phyloP scores from a whole-genome alignment of 2,888 invertebrate genomes.

The Agriotes lineatus region DNA sequence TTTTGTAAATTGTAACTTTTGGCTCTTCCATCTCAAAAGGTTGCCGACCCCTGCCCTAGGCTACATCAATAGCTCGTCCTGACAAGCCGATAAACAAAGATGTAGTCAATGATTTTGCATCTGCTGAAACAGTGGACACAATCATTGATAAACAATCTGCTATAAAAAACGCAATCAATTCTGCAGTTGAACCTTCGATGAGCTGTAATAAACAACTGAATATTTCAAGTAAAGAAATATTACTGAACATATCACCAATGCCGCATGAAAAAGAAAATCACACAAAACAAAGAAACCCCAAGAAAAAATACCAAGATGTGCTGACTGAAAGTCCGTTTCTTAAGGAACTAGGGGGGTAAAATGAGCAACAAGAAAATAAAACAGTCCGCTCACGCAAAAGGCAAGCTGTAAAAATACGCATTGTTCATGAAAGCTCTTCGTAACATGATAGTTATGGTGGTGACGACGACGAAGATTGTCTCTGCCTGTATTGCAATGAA shows the following conservation, averaged over 20 bases:
- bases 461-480: conserved; percentile 29
- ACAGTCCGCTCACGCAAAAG: too few relatives aligned
- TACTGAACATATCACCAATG: not conserved
- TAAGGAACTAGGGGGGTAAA: too few relatives aligned
- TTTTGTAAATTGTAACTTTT: too few relatives aligned
- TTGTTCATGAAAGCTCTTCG: not conserved
- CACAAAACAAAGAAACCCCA: too few relatives aligned
- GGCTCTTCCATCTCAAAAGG: too few relatives aligned
- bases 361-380: too few relatives aligned
- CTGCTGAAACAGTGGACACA: not conserved
- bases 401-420: not conserved
- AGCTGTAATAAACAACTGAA: not conserved
- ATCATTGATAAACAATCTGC: not conserved
- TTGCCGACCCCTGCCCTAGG: too few relatives aligned
- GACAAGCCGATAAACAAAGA: too few relatives aligned
- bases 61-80: too few relatives aligned
- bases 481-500: conserved; percentile 32
- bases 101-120: too few relatives aligned
- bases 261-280: not conserved
- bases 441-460: not conserved
- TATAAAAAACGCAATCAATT: not conserved
- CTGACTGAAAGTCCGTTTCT: not conserved
- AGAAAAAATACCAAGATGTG: not conserved
- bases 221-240: not conserved
- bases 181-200: not conserved